A percentile compares a stretch with the other conserved stretches of the same genome.
These are phyloP conservation scores for Habropoda laboriosa DNA, from an alignment of 1,140 invertebrate genomes.

Conservation along the genomic window DNA sequence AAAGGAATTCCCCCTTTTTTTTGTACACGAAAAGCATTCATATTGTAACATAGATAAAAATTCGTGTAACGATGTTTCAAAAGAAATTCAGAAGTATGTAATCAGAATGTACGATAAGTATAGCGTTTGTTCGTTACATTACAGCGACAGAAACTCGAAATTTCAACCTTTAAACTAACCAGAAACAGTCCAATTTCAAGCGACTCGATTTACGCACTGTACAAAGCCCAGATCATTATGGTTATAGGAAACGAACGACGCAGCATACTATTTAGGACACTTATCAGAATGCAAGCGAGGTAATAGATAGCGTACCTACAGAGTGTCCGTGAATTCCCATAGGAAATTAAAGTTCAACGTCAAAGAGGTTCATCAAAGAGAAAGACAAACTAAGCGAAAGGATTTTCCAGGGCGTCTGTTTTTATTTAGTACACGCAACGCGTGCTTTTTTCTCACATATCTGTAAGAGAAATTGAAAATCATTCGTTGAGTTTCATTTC, in stretches of 20 bases:
- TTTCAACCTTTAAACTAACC: too few relatives aligned
- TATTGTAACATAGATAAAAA: too few relatives aligned
- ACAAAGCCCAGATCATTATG: too few relatives aligned
- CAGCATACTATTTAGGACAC: not conserved
- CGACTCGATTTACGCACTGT: too few relatives aligned
- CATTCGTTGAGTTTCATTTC: not conserved
- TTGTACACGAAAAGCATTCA: too few relatives aligned
- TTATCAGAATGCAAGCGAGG: not conserved
- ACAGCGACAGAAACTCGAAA: too few relatives aligned
- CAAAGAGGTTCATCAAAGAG: conserved; percentile 24
- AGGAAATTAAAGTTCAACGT: conserved; percentile 40
- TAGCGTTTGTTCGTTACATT: too few relatives aligned
- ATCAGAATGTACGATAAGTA: too few relatives aligned
- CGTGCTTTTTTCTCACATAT: not conserved
- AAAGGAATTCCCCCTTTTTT: too few relatives aligned
- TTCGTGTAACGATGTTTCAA: too few relatives aligned
- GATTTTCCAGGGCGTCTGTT: not conserved
- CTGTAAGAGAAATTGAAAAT: not conserved
- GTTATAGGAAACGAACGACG: not conserved
- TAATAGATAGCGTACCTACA: conserved; percentile 18
- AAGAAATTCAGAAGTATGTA: too few relatives aligned
- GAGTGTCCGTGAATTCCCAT: conserved; percentile 28
- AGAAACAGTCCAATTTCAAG: too few relatives aligned
- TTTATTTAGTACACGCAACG: not conserved
- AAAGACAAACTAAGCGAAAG: conserved; percentile 5